Evolutionary conservation across 2,113 vertebrate species (phyloP).

Genomic region (Eolophus roseicapilla): DNA sequence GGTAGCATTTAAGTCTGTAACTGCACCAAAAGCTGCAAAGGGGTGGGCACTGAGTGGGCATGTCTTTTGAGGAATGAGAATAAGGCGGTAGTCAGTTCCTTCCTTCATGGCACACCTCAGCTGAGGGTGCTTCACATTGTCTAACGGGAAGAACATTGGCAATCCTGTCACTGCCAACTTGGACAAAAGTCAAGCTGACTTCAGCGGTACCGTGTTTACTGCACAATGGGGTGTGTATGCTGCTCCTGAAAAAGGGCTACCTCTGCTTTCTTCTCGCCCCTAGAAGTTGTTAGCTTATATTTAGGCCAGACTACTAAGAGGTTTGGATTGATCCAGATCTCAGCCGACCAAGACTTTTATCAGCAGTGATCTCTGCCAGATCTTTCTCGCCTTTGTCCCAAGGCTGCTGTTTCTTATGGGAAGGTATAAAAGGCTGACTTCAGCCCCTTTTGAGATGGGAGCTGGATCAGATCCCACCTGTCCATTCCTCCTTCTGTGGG

Average conservation of each 20-base stretch:
- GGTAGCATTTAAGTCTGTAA: background rate
- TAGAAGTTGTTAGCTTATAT: background rate
- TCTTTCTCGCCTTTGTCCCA: background rate
- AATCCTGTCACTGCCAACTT: background rate
- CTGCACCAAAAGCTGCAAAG: background rate
- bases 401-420: background rate
- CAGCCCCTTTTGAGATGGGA: background rate
- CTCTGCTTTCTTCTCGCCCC: fast-evolving
- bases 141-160: background rate
- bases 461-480: background rate
- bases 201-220: background rate
- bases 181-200: background rate
- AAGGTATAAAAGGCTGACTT: background rate
- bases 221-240: background rate
- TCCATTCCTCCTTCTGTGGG: background rate
- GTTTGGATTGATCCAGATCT: background rate
- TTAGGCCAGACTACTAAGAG: background rate
- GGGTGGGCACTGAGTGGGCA: background rate
- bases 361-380: background rate
- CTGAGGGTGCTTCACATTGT: background rate
- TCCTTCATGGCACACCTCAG: background rate
- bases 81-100: fast-evolving
- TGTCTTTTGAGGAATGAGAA: background rate
- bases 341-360: background rate
- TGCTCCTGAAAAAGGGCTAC: background rate